phyloP scores from a whole-genome alignment of 1,140 invertebrate species.

The Ips nitidus region DNA sequence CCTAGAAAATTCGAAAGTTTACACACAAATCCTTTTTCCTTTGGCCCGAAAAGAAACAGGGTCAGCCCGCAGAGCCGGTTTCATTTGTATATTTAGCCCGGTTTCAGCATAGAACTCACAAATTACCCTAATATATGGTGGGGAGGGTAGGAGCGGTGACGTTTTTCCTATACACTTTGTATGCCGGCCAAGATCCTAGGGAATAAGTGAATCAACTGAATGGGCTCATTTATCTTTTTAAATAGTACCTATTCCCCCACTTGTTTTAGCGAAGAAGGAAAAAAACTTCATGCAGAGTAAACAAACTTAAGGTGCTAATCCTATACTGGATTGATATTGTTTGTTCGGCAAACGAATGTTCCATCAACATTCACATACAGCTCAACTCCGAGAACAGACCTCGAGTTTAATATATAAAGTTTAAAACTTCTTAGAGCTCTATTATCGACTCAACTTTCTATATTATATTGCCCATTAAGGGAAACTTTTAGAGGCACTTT shows the following conservation, averaged over 20 bases:
- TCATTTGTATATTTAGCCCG: slow-evolving; percentile 13
- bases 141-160: slow-evolving; percentile 3
- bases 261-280: too few species aligned
- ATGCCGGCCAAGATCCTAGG: not conserved
- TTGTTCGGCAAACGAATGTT: slow-evolving; percentile 16
- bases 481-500: slow-evolving; percentile 21
- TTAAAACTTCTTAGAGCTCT: slow-evolving; percentile 23
- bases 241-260: not conserved
- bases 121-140: slow-evolving; percentile 6
- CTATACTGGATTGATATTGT: slow-evolving; percentile 17
- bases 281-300: too few species aligned
- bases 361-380: slow-evolving; percentile 9
- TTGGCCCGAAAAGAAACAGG: slow-evolving; percentile 10
- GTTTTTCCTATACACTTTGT: not conserved
- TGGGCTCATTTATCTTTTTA: slow-evolving; percentile 5
- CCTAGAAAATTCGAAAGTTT: slow-evolving; percentile 12
- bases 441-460: slow-evolving; percentile 27
- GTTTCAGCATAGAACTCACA: slow-evolving; percentile 6
- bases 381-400: slow-evolving; percentile 1
- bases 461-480: slow-evolving; percentile 24
- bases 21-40: slow-evolving; percentile 17
- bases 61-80: slow-evolving; percentile 12
- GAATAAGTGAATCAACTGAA: not conserved
- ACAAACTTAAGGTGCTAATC: slow-evolving; percentile 15
- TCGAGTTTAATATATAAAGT: slow-evolving; percentile 27